Conservation (phyloP, 2,888 invertebrate species). For the Xestia rhomboidea region DNA sequence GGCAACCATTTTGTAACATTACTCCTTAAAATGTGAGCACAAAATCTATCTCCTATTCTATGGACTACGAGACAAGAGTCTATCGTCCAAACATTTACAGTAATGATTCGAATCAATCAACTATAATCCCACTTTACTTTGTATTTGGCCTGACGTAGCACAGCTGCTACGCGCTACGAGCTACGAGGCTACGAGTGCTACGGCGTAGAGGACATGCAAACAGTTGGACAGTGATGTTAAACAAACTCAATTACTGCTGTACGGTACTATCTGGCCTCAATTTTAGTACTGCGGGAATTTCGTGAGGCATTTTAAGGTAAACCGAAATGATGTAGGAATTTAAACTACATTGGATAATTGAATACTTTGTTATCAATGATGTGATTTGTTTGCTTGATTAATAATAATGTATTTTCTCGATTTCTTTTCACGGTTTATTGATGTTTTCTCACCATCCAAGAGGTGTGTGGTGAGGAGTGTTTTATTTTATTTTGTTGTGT, state of each 20-base stretch:
- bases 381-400: too few relatives aligned
- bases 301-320: conserved; percentile 11
- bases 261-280: conserved; percentile 43
- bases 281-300: conserved; percentile 35
- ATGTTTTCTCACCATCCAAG: neutral
- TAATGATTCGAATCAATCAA: conserved; percentile 29
- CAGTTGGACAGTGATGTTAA: conserved; percentile 58
- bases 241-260: conserved; percentile 62
- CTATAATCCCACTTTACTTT: conserved; percentile 30
- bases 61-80: neutral
- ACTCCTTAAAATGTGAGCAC: neutral
- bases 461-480: too few relatives aligned
- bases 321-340: conserved; percentile 4
- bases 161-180: conserved; percentile 59
- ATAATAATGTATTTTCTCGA: neutral
- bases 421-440: neutral
- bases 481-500: too few relatives aligned
- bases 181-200: conserved; percentile 58
- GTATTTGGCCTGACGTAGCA: conserved; percentile 45
- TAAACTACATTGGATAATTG: neutral
- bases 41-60: neutral
- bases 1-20: neutral
- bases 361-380: neutral
- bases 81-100: conserved; percentile 7
- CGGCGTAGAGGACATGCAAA: conserved; percentile 60